Percentiles rank a stretch among this genome's conserved stretches.
Evolutionary conservation across 2,113 vertebrate species (phyloP).

Genomic region (Macaca mulatta): DNA sequence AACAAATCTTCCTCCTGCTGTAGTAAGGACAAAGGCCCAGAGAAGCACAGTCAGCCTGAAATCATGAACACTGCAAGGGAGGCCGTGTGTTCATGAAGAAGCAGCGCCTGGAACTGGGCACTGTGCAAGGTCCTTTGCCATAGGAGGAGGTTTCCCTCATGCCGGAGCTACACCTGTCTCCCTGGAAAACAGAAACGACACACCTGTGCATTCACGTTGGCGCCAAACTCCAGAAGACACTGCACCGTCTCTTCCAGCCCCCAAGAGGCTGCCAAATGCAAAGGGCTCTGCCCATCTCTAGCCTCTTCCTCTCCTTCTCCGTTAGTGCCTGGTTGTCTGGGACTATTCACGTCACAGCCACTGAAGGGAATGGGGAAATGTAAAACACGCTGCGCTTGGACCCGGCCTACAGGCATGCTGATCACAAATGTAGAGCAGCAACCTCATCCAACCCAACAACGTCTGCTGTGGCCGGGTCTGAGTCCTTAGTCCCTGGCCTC

Average conservation of each 20-base stretch:
- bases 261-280: constrained; percentile 96
- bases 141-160: not conserved
- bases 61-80: not conserved
- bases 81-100: not conserved
- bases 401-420: not conserved
- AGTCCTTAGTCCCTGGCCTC: not conserved
- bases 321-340: constrained; percentile 91
- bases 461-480: not conserved
- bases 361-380: constrained; percentile 78
- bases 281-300: constrained; percentile 94
- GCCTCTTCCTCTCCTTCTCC: constrained; percentile 98
- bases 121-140: not conserved
- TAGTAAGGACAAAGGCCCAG: not conserved
- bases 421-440: not conserved
- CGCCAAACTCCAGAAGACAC: constrained; percentile 98
- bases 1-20: not conserved
- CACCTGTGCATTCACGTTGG: constrained; percentile 97
- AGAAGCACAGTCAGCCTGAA: not conserved
- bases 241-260: constrained; percentile 95
- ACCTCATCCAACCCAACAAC: not conserved
- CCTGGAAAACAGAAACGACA: not conserved
- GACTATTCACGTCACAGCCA: constrained; percentile 96
- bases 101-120: not conserved
- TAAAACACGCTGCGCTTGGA: not conserved
- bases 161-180: not conserved